Percentiles rank a stretch among this genome's conserved stretches.
Evolutionary conservation across 2,113 vertebrate species (phyloP).

Genomic region (Tretioscincus oriximinensis): DNA sequence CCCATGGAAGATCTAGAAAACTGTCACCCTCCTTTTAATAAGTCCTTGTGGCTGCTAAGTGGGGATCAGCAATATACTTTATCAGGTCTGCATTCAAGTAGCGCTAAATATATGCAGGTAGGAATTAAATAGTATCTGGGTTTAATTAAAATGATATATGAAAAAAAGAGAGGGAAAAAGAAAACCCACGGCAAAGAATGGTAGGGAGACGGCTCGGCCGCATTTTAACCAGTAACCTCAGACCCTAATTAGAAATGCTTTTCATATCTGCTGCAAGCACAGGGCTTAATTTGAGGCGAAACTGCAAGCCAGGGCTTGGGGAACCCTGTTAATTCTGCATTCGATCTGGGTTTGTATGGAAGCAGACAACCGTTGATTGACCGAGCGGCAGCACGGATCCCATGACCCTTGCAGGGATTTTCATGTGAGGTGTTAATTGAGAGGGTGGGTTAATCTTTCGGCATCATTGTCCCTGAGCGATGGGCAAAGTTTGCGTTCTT

Average conservation of each 20-base stretch:
- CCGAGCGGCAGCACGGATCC: constrained; percentile 80
- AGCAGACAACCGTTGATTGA: constrained; percentile 84
- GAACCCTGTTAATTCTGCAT: constrained; percentile 90
- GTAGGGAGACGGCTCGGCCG: constrained; percentile 85
- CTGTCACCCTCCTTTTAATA: constrained; percentile 77
- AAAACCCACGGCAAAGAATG: constrained; percentile 73
- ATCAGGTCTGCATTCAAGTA: constrained; percentile 81
- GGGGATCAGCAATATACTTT: constrained; percentile 79
- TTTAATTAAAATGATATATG: constrained; percentile 98
- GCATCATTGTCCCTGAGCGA: constrained; percentile 83
- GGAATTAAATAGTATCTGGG: constrained; percentile 85
- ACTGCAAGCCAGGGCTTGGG: constrained; percentile 82
- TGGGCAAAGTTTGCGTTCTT: constrained; percentile 79
- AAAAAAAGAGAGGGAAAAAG: constrained; percentile 65
- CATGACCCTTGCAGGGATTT: constrained; percentile 88
- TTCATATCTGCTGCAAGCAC: constrained; percentile 91
- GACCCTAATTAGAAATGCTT: constrained; percentile 94
- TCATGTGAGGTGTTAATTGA: constrained; percentile 96
- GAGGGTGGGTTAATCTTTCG: constrained; percentile 88
- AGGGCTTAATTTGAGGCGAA: constrained; percentile 90
- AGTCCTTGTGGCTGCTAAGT: constrained; percentile 80
- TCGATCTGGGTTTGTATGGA: constrained; percentile 85
- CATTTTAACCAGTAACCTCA: constrained; percentile 93
- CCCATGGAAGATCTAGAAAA: constrained; percentile 75
- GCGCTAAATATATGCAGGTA: constrained; percentile 82